Evolutionary conservation across 2,888 invertebrate species (phyloP), one percentile per base, ranked within the genome.

Genomic region (Cephus pulcher): DNA sequence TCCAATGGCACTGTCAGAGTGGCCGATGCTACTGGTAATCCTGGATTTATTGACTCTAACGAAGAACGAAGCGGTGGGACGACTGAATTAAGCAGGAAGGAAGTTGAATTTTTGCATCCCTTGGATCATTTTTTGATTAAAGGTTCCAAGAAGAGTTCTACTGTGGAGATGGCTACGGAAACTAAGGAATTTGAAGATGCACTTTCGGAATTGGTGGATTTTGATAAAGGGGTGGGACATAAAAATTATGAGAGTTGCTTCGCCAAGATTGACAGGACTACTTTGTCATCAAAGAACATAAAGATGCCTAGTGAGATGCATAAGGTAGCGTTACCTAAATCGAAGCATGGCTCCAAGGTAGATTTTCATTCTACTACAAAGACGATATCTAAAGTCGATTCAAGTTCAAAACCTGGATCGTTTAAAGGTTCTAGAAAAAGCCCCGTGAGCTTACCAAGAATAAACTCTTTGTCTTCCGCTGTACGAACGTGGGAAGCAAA

Each of bases 111-210:
- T 32, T 73, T 84, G 1, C 86, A 88, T 77, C 90, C 89, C 0
- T 75, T 89, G 76, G 88, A 90, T 68, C 87, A 89, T 76, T 91
- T 91, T 76, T 73, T 88, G 71, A 78, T 85, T 11, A 86, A 84
- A 68, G 79, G 82, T 6, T 32, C 23, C 11, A 69, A 33, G 32
- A 85, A 75, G 23, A 80, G 82, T 3, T 76, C 78, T 4, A 89
- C 89, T 1, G 79, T 73, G 1, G 89, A 91, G 1, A 88, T 85
- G 74, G 74, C 78, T 23, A 82, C 84, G 15, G 86, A 84, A 32
- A 84, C 86, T 1, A 79, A 78, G 34, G 77, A 80, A 9, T 23
- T 56, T 23, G 56, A 56, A 9, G 23, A 56, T 23, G 56, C 56
- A 2, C 56, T 9, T 56, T 56, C 2, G 56, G 23, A 56, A 56